Evolutionary conservation across 1,140 invertebrate genomes (phyloP).

Genomic region (Kradibia gibbosae): DNA sequence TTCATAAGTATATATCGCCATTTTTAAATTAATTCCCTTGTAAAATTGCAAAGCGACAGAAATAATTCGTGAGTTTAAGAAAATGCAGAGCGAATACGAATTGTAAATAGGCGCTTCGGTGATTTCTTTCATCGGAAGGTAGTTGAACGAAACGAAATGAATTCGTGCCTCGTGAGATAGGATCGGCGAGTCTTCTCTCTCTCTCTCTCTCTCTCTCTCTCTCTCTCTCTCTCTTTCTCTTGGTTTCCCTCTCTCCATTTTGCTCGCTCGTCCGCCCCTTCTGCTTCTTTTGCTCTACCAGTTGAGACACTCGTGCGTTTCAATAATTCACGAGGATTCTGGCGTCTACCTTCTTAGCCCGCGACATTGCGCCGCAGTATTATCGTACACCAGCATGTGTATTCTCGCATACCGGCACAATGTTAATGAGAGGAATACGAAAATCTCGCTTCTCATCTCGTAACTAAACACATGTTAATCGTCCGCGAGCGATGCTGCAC

Average conservation of each 20-base stretch:
- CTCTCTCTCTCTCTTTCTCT: too few species aligned
- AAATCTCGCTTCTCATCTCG: constrained; percentile 50
- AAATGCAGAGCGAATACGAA: constrained; percentile 21
- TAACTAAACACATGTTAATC: constrained; percentile 53
- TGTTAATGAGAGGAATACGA: constrained; percentile 52
- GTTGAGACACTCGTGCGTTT: constrained; percentile 49
- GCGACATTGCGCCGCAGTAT: background rate
- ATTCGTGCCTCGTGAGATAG: constrained; percentile 50
- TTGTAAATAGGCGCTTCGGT: constrained; percentile 37
- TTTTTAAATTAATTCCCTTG: constrained; percentile 17
- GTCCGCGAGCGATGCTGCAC: constrained; percentile 12
- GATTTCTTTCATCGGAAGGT: constrained; percentile 31
- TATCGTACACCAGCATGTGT: constrained; percentile 46
- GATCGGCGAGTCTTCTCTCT: constrained; percentile 34
- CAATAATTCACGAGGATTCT: constrained; percentile 53
- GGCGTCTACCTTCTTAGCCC: constrained; percentile 21
- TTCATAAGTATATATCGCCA: constrained; percentile 4
- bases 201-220: background rate
- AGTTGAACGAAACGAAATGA: constrained; percentile 32
- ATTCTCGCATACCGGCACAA: constrained; percentile 49
- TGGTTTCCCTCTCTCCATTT: constrained; percentile 1
- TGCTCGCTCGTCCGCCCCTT: background rate
- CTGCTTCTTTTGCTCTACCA: too few species aligned
- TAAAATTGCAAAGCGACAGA: constrained; percentile 4
- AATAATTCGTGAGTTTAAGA: constrained; percentile 11